phyloP scores from a whole-genome alignment of 2,113 vertebrate species.

The Canis aureus region DNA sequence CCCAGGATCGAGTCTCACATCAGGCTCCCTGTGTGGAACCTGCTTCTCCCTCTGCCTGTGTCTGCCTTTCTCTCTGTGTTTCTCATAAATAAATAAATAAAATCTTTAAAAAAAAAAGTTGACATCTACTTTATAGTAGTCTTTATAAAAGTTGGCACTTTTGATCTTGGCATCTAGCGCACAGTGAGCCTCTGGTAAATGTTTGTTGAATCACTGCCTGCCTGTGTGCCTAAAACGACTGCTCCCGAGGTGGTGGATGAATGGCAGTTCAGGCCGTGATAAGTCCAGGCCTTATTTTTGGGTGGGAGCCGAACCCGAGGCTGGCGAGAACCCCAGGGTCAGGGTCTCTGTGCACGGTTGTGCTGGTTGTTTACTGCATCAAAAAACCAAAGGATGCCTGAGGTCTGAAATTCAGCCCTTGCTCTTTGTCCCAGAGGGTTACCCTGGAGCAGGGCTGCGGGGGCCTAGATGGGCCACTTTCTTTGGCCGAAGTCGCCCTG shows the following conservation, averaged over 20 bases:
- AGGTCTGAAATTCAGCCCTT: neutral
- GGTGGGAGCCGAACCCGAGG: neutral
- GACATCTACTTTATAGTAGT: neutral
- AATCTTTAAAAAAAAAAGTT: neutral
- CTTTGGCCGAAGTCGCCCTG: neutral
- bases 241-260: neutral
- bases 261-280: neutral
- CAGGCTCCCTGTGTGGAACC: too few relatives aligned
- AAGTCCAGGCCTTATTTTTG: neutral
- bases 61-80: too few relatives aligned
- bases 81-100: too few relatives aligned
- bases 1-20: too few relatives aligned
- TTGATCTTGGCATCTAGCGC: neutral
- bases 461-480: neutral
- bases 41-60: too few relatives aligned
- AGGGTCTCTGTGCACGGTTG: neutral
- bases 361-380: neutral
- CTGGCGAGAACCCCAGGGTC: neutral
- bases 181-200: neutral
- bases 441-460: neutral
- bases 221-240: neutral
- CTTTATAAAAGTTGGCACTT: neutral
- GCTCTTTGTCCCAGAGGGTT: too few relatives aligned
- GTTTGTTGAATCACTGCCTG: neutral
- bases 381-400: neutral